Evolutionary conservation across 1,140 invertebrate genomes (phyloP).

Genomic region (Sitophilus oryzae): DNA sequence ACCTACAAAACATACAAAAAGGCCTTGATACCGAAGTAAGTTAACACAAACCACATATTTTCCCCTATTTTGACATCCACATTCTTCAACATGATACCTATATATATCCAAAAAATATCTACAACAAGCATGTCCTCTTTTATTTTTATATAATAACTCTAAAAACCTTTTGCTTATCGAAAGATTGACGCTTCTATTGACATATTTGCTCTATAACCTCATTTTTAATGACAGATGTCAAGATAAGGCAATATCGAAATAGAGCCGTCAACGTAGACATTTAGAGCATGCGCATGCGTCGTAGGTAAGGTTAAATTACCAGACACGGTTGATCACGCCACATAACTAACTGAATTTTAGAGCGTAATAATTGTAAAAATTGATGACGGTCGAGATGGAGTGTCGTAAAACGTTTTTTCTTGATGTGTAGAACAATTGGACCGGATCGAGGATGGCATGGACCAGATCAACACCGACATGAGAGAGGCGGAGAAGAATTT

Average conservation of each 20-base stretch:
- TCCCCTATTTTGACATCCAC: conserved; percentile 19
- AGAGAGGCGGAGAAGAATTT: conserved; percentile 98
- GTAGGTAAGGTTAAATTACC: conserved; percentile 13
- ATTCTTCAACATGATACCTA: neutral
- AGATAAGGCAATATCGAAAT: too few relatives aligned
- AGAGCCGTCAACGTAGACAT: neutral
- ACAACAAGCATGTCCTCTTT: neutral
- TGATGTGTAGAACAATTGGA: conserved; percentile 89
- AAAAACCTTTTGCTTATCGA: too few relatives aligned
- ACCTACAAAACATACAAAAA: conserved; percentile 33
- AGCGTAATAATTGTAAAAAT: conserved; percentile 1
- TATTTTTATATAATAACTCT: too few relatives aligned
- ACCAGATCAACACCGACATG: conserved; percentile 99
- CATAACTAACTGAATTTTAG: conserved; percentile 5
- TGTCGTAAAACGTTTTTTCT: neutral
- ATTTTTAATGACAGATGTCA: too few relatives aligned
- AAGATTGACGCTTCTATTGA: too few relatives aligned
- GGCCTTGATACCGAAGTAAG: conserved; percentile 39
- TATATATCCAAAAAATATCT: neutral
- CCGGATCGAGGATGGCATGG: conserved; percentile 98
- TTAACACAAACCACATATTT: conserved; percentile 33
- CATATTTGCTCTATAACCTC: too few relatives aligned
- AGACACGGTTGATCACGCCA: conserved; percentile 14
- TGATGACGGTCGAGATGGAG: neutral
- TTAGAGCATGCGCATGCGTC: conserved; percentile 30